Conservation (phyloP, 2,888 invertebrate genomes). For the Syrista parreyssii region DNA sequence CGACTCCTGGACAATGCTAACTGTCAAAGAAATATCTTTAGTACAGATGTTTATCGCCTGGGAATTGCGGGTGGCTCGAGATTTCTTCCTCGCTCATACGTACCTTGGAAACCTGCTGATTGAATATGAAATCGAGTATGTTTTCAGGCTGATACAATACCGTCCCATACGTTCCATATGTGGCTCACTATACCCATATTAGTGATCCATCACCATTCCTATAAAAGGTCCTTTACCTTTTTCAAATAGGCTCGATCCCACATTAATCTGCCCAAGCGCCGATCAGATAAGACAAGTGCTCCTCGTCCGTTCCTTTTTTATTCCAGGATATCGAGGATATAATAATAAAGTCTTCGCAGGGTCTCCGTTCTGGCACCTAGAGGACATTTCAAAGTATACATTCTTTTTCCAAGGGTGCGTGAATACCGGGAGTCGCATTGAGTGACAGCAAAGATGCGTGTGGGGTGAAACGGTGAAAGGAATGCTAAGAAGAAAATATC, state of each 20-base stretch:
- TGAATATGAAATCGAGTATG: constrained; percentile 8
- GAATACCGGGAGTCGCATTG: neutral
- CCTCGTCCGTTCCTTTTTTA: neutral
- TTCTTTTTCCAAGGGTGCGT: neutral
- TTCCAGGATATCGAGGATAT: constrained; percentile 8
- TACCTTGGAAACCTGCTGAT: constrained; percentile 10
- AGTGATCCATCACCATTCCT: constrained; percentile 47
- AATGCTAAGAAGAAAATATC: neutral
- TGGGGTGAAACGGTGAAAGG: constrained; percentile 2
- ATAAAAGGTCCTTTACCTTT: constrained; percentile 32
- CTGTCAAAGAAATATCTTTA: constrained; percentile 25
- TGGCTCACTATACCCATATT: constrained; percentile 31
- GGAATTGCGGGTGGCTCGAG: constrained; percentile 53
- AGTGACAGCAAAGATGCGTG: neutral
- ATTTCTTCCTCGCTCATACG: constrained; percentile 13
- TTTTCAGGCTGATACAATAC: constrained; percentile 23
- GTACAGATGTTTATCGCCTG: constrained; percentile 62
- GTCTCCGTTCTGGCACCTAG: neutral
- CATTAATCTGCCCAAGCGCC: constrained; percentile 46
- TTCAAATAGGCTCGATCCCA: constrained; percentile 39
- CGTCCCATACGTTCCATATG: constrained; percentile 14
- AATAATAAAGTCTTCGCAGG: neutral
- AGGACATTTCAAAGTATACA: neutral
- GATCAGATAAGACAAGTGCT: constrained; percentile 39
- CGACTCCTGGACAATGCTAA: constrained; percentile 31